Percentiles rank a stretch among this genome's conserved stretches.
phyloP scores from a whole-genome alignment of 1,140 invertebrate genomes.

The Brachionus rubens region DNA sequence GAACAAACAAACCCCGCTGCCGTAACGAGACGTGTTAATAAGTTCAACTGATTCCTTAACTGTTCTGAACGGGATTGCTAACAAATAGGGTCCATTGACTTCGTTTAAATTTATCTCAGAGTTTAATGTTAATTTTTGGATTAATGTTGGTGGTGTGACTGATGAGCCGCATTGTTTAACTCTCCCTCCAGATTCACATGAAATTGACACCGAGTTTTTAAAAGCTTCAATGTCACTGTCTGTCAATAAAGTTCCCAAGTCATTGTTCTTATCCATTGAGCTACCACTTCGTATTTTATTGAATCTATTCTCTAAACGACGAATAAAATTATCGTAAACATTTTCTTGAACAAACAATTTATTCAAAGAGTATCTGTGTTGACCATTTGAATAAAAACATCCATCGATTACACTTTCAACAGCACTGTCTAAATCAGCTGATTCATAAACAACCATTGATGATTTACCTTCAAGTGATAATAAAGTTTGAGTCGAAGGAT shows the following conservation, averaged over 20 bases:
- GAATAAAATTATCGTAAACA: constrained; percentile 61
- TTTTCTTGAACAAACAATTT: constrained; percentile 65
- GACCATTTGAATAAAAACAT: constrained; percentile 64
- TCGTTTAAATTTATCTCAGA: constrained; percentile 46
- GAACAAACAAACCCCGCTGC: constrained; percentile 64
- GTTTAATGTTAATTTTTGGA: constrained; percentile 14
- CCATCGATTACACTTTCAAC: constrained; percentile 64
- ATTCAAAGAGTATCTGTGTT: constrained; percentile 49
- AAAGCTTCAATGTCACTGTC: constrained; percentile 54
- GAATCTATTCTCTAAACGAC: constrained; percentile 61
- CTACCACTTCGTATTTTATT: constrained; percentile 60
- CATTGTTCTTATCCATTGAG: constrained; percentile 60
- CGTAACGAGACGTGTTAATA: constrained; percentile 64
- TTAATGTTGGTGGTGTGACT: neutral
- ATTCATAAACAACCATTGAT: constrained; percentile 65
- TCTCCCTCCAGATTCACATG: constrained; percentile 47
- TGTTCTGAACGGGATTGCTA: constrained; percentile 64
- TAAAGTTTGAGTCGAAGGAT: neutral
- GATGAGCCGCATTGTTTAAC: neutral
- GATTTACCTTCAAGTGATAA: constrained; percentile 61
- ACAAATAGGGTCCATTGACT: constrained; percentile 59
- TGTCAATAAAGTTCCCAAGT: constrained; percentile 60
- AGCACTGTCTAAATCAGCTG: constrained; percentile 65
- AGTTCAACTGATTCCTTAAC: constrained; percentile 65
- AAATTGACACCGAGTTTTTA: constrained; percentile 52